Conservation (phyloP, 2,888 invertebrate genomes). For the Balanococcus diminutus region DNA sequence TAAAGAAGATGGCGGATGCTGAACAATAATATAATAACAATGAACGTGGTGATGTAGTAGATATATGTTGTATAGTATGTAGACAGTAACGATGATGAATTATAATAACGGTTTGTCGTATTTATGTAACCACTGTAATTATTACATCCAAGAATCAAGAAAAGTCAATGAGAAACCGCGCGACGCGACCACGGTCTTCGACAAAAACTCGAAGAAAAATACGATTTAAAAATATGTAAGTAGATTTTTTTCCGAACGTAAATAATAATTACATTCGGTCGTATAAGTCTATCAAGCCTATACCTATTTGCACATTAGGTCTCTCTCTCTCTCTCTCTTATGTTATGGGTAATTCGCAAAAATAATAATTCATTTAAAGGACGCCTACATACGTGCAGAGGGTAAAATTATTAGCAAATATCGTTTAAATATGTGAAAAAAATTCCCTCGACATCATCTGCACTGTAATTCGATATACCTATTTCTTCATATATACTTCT, state of each 20-base stretch:
- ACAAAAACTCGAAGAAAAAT: background rate
- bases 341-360: slow-evolving; percentile 17
- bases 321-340: background rate
- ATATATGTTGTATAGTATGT: background rate
- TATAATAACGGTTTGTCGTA: slow-evolving; percentile 55
- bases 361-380: slow-evolving; percentile 23
- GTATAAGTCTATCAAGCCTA: background rate
- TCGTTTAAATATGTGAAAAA: background rate
- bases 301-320: background rate
- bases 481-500: background rate
- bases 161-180: slow-evolving; percentile 54
- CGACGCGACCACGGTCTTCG: slow-evolving; percentile 36
- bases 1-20: slow-evolving; percentile 55
- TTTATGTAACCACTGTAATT: slow-evolving; percentile 55
- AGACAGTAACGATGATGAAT: slow-evolving; percentile 54
- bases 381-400: background rate
- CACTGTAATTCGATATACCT: background rate
- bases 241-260: slow-evolving; percentile 43
- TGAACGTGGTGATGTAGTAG: slow-evolving; percentile 37
- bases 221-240: slow-evolving; percentile 1
- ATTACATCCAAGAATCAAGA: slow-evolving; percentile 51
- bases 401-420: background rate
- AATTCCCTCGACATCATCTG: background rate
- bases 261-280: slow-evolving; percentile 42
- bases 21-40: slow-evolving; percentile 50